Evolutionary conservation across 2,888 invertebrate species (phyloP).

Genomic region (Pocota personata): DNA sequence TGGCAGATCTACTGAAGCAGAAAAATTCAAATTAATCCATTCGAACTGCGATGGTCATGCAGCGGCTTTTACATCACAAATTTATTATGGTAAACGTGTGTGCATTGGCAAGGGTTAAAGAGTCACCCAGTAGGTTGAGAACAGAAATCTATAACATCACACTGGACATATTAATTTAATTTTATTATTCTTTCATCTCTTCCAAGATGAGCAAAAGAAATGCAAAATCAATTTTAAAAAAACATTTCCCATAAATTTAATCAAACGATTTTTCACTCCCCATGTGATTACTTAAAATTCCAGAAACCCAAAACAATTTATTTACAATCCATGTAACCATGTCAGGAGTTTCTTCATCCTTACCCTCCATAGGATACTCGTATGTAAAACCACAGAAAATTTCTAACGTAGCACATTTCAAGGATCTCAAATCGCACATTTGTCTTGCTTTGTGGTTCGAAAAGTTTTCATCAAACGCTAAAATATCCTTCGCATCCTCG

Average conservation of each 20-base stretch:
- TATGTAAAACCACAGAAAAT: conserved; percentile 13
- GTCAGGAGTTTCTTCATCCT: background rate
- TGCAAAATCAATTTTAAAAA: background rate
- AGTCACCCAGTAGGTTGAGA: background rate
- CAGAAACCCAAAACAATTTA: conserved; percentile 23
- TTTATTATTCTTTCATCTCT: background rate
- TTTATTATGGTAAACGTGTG: background rate
- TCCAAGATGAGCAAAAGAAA: background rate
- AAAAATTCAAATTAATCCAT: background rate
- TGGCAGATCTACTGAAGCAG: background rate
- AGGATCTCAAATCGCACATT: conserved; percentile 9
- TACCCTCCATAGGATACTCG: conserved; percentile 77
- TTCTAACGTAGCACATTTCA: background rate
- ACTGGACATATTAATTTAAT: background rate
- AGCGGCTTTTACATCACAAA: background rate
- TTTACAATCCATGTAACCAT: conserved; percentile 18
- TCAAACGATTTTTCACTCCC: conserved; percentile 6
- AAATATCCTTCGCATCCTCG: background rate
- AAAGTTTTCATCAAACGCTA: conserved; percentile 11
- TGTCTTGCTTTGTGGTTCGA: conserved; percentile 3
- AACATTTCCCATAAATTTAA: conserved; percentile 6
- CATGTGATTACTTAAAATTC: conserved; percentile 24
- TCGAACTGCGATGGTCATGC: background rate
- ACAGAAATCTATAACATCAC: background rate
- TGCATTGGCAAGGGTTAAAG: background rate